A percentile compares a stretch with the other conserved stretches of the same genome.
Evolutionary conservation across 1,140 invertebrate species (phyloP).

Genomic region (Drosophila ercepeae): DNA sequence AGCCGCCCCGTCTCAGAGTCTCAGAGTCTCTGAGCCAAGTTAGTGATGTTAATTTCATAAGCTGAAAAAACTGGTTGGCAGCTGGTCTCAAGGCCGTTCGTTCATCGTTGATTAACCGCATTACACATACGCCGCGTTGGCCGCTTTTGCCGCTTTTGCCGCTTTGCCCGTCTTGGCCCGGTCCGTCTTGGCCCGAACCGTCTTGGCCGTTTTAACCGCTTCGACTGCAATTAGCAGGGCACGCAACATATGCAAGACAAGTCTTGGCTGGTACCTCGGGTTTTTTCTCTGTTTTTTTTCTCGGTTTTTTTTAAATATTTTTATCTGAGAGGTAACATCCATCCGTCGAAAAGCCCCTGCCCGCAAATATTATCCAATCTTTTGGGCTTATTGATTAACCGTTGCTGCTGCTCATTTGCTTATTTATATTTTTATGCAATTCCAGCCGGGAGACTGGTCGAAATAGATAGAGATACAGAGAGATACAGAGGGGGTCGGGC

Average conservation of each 20-base stretch:
- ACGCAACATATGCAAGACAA: slow-evolving; percentile 46
- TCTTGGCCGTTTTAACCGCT: slow-evolving; percentile 17
- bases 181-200: too few species aligned
- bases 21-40: too few species aligned
- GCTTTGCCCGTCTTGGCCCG: slow-evolving; percentile 22
- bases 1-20: slow-evolving; percentile 30
- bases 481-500: not conserved
- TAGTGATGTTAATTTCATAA: slow-evolving; percentile 61
- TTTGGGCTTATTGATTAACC: slow-evolving; percentile 75
- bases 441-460: slow-evolving; percentile 17
- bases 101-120: slow-evolving; percentile 68
- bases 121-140: slow-evolving; percentile 75
- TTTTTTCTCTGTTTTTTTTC: not conserved
- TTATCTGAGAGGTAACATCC: not conserved
- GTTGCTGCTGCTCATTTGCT: slow-evolving; percentile 75
- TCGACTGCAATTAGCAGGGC: slow-evolving; percentile 77
- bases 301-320: too few species aligned
- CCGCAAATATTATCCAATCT: slow-evolving; percentile 69
- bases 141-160: slow-evolving; percentile 28
- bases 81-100: slow-evolving; percentile 71
- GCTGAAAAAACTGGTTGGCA: slow-evolving; percentile 73
- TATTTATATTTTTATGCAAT: slow-evolving; percentile 74
- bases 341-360: not conserved
- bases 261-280: not conserved
- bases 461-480: slow-evolving; percentile 1